Conservation (phyloP, 2,888 invertebrate genomes). For the Philopedon plagiatum region DNA sequence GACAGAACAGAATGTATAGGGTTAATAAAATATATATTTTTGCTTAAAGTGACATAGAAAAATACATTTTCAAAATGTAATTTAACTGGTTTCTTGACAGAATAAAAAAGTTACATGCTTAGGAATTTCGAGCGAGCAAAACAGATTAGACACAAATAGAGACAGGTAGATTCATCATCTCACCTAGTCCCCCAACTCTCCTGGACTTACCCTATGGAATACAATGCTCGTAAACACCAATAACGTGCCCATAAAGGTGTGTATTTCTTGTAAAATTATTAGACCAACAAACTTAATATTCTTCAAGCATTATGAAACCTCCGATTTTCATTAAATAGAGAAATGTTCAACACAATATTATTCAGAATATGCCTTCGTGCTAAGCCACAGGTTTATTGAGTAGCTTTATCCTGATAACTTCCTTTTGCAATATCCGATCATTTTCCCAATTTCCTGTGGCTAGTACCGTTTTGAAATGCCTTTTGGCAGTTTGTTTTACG, state of each 20-base stretch:
- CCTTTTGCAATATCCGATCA: constrained; percentile 48
- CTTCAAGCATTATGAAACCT: not conserved
- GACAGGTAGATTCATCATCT: too few species aligned
- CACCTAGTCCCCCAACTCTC: too few species aligned
- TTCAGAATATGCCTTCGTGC: constrained; percentile 30
- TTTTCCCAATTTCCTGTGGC: constrained; percentile 44
- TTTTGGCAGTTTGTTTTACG: constrained; percentile 11
- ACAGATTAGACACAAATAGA: too few species aligned
- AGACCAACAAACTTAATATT: not conserved
- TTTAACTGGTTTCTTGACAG: too few species aligned
- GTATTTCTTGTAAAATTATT: too few species aligned
- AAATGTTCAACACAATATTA: constrained; percentile 4
- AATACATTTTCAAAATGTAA: too few species aligned
- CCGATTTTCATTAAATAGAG: not conserved
- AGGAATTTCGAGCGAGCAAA: too few species aligned
- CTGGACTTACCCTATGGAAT: too few species aligned
- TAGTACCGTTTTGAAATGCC: constrained; percentile 44
- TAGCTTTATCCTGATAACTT: constrained; percentile 43
- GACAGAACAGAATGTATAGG: constrained; percentile 27
- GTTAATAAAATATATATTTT: not conserved
- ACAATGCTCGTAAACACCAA: too few species aligned
- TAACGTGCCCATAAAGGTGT: too few species aligned
- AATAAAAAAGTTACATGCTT: too few species aligned
- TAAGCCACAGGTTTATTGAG: constrained; percentile 41
- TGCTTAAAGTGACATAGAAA: not conserved